These are phyloP conservation scores for Calameuta pallipes DNA, from an alignment of 2,888 invertebrate genomes.

Conservation along the genomic window DNA sequence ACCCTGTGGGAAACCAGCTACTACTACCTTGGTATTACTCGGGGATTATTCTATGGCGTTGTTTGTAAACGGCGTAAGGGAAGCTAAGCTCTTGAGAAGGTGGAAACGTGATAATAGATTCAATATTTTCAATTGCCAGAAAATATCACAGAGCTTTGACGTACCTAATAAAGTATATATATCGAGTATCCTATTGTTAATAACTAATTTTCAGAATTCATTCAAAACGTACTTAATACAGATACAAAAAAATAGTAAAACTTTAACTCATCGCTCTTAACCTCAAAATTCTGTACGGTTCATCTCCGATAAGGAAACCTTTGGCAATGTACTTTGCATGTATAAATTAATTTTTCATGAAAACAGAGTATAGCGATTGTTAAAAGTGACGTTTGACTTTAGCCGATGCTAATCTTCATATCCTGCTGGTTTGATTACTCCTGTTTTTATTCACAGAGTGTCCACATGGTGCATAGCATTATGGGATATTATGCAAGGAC, in stretches of 20 bases:
- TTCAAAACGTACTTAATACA: neutral
- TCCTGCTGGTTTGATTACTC: neutral
- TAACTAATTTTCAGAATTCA: neutral
- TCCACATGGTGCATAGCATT: neutral
- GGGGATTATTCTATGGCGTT: slow-evolving; percentile 10
- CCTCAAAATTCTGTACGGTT: neutral
- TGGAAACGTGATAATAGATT: slow-evolving; percentile 35
- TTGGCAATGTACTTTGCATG: neutral
- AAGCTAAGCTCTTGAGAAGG: slow-evolving; percentile 9
- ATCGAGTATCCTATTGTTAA: neutral
- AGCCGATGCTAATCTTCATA: neutral
- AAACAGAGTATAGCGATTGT: neutral
- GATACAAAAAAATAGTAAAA: neutral
- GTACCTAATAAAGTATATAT: neutral
- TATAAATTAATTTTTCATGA: neutral
- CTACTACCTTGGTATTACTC: slow-evolving; percentile 10
- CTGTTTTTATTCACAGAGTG: neutral
- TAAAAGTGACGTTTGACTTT: neutral
- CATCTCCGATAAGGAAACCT: neutral
- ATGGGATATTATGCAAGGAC: neutral
- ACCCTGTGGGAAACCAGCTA: slow-evolving; percentile 62
- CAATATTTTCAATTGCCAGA: slow-evolving; percentile 31
- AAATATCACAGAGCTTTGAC: neutral
- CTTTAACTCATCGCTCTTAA: neutral
- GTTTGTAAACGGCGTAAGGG: slow-evolving; percentile 20